These are phyloP conservation scores for Cottus gobio DNA, from an alignment of 2,113 vertebrate species.

Conservation along the genomic window DNA sequence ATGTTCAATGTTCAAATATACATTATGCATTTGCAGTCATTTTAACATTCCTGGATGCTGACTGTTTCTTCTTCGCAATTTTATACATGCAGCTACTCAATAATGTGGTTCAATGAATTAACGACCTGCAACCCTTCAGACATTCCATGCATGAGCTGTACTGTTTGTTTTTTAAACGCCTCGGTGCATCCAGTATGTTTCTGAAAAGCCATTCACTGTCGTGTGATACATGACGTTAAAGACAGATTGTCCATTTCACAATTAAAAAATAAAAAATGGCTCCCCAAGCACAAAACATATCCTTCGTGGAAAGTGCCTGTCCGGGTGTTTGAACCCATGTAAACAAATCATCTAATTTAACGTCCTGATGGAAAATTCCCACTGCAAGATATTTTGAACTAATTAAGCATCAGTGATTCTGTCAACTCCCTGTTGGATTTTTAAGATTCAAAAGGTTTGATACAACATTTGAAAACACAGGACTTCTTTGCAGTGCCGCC, in stretches of 20 bases:
- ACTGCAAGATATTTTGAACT: slow-evolving; percentile 50
- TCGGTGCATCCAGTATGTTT: slow-evolving; percentile 7
- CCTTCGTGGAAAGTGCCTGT: slow-evolving; percentile 73
- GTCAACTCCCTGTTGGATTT: slow-evolving; percentile 1
- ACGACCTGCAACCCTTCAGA: slow-evolving; percentile 25
- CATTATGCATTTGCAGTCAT: neutral
- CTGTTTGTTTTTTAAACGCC: slow-evolving; percentile 26
- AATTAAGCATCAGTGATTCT: slow-evolving; percentile 53
- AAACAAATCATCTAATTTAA: slow-evolving; percentile 45
- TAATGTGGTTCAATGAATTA: neutral
- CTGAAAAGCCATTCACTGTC: neutral
- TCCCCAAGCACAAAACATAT: slow-evolving; percentile 30
- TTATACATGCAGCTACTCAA: slow-evolving; percentile 10
- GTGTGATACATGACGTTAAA: slow-evolving; percentile 18
- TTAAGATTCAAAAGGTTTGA: slow-evolving; percentile 31
- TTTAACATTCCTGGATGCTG: neutral
- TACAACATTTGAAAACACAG: slow-evolving; percentile 27
- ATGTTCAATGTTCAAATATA: neutral
- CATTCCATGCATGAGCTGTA: slow-evolving; percentile 57
- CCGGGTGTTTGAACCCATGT: slow-evolving; percentile 58
- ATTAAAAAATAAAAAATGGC: neutral
- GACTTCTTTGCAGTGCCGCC: slow-evolving; percentile 12
- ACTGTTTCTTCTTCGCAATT: slow-evolving; percentile 25
- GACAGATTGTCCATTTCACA: slow-evolving; percentile 18
- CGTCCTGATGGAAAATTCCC: slow-evolving; percentile 44